Base-by-base conservation (phyloP, 2,797 vertebrate species). In the Stomatorhinus walkeri region DNA sequence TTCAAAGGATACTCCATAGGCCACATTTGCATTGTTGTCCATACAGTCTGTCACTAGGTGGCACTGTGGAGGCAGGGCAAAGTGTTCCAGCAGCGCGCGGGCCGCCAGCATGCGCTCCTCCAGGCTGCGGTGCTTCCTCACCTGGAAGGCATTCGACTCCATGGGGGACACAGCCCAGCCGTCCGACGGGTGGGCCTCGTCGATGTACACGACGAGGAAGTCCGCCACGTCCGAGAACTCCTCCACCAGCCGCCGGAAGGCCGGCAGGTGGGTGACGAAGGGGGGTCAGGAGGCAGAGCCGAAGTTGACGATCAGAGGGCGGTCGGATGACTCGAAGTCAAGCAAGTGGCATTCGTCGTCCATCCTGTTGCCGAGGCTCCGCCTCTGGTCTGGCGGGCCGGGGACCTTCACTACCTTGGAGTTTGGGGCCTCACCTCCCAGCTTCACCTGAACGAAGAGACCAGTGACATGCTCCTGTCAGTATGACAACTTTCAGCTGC, bases 211-310 rank as follows among this genome's bases (percentile, higher is more conserved):
- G 90, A 99, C 94, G 92, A 99, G 93, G 93, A 99, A 99, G 94
- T 99, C 98, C 22, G 98, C 98, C 91, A 98, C 98, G 2, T 97
- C 94, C 0, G 97, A 97, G 94, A 97, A 99, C 94, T 98, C 97
- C 91, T 98, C 98, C 93, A 98, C 98, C 95, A 99, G 94, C 94
- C 95, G 96, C 94, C 97, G 94, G 94, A 99, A 99, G 90, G 96
- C 95, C 0, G 97, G 97, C 94, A 99, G 95, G 94, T 98, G 97
- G 96, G 93, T 97, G 87, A 97, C 96, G 89, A 99, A 99, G 0
- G 98, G 98, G 89, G 98, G 98, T 99, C 98, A 99, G 94, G 98
- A 99, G 93, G 97, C 97, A 1, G 98, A 99, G 91, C 98, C 98
- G 22, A 99, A 99, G 94, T 99, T 99, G 90, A 99, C 97, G 91